Conservation (phyloP, 2,113 vertebrate species). For the Muntiacus muntjak region DNA sequence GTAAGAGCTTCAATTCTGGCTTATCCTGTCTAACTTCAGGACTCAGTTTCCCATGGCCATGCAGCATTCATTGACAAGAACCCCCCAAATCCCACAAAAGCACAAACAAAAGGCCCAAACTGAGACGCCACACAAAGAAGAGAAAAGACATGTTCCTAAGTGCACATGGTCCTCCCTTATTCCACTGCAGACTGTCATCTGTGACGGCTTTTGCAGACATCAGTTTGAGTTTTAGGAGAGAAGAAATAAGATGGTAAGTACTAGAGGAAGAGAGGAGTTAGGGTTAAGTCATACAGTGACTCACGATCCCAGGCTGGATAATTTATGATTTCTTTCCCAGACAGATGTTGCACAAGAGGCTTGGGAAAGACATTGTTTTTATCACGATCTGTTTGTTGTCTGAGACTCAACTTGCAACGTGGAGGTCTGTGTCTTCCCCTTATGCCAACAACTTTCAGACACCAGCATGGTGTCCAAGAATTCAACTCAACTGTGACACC, state of each 20-base stretch:
- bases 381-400: background rate
- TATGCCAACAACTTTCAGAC: background rate
- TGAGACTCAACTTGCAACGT: background rate
- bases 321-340: background rate
- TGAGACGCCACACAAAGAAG: background rate
- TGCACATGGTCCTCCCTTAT: accelerated
- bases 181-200: accelerated
- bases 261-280: background rate
- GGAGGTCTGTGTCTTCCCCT: background rate
- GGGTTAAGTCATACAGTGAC: background rate
- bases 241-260: background rate
- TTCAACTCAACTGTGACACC: background rate
- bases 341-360: background rate
- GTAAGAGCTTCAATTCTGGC: background rate
- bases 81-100: background rate
- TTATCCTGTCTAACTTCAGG: background rate
- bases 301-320: background rate
- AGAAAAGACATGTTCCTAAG: accelerated
- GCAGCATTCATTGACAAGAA: background rate
- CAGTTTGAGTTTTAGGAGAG: background rate
- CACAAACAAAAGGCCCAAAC: background rate
- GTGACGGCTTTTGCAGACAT: accelerated
- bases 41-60: background rate
- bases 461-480: background rate
- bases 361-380: background rate